Conservation (phyloP, 2,888 invertebrate genomes). For the Stictocephala bisonia region DNA sequence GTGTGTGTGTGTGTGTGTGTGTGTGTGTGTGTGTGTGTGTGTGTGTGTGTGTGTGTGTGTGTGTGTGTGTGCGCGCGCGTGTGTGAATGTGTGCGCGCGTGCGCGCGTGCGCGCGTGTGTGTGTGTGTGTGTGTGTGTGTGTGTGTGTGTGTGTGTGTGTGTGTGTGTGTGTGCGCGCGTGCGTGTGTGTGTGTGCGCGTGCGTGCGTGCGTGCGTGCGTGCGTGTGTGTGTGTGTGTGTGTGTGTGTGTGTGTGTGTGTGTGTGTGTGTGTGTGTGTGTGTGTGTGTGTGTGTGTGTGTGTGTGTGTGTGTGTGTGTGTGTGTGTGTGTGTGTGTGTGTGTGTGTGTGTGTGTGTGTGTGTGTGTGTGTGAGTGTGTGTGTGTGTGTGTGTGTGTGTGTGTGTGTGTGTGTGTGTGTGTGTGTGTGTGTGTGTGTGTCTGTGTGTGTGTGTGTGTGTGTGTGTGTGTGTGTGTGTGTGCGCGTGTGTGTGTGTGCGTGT, state of each 20-base stretch:
- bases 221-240: neutral
- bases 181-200: constrained; percentile 4
- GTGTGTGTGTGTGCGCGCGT: constrained; percentile 4
- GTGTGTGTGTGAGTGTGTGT: constrained; percentile 5
- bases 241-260: neutral
- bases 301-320: constrained; percentile 13
- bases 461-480: constrained; percentile 1
- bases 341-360: constrained; percentile 13
- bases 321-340: constrained; percentile 13
- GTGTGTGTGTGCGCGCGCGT: neutral
- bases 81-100: too few relatives aligned
- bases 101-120: neutral
- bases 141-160: constrained; percentile 13
- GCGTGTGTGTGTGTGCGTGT: constrained; percentile 7
- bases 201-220: neutral
- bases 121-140: constrained; percentile 13
- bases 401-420: constrained; percentile 13
- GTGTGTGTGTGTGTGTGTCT: constrained; percentile 10
- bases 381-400: constrained; percentile 4
- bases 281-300: neutral
- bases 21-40: constrained; percentile 9
- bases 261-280: neutral
- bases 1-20: constrained; percentile 13
- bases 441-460: constrained; percentile 9
- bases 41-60: constrained; percentile 13